Evolutionary conservation across 2,888 invertebrate species (phyloP).

Genomic region (Oscheius sp.): DNA sequence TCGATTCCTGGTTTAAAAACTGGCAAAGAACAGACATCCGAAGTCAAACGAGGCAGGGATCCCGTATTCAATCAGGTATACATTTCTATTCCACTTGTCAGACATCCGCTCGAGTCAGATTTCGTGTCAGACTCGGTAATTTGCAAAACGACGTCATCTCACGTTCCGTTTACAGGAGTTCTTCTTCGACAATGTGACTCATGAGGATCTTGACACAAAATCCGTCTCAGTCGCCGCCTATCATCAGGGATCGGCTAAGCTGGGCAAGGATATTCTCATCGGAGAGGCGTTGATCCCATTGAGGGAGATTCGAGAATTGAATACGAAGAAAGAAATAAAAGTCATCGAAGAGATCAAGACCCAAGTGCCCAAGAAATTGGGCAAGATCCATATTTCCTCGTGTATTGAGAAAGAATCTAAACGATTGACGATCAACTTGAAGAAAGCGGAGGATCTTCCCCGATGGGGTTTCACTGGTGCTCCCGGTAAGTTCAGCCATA

Average conservation of each 20-base stretch:
- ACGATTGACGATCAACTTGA: conserved; percentile 73
- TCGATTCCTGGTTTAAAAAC: conserved; percentile 75
- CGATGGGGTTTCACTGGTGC: conserved; percentile 75
- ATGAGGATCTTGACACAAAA: conserved; percentile 73
- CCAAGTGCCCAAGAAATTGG: conserved; percentile 74
- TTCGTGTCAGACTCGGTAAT: not conserved
- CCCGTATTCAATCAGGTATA: conserved; percentile 74
- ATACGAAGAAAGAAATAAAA: conserved; percentile 74
- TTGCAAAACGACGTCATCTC: too few relatives aligned
- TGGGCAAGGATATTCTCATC: conserved; percentile 73
- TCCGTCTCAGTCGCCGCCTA: conserved; percentile 73
- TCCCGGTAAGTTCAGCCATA: conserved; percentile 71
- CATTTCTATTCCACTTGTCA: not conserved
- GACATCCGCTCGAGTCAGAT: not conserved
- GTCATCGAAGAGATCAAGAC: conserved; percentile 74
- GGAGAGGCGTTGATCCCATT: conserved; percentile 74
- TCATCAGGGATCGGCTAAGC: conserved; percentile 70
- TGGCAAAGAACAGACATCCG: conserved; percentile 74
- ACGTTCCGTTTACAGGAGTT: conserved; percentile 71
- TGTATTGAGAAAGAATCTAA: conserved; percentile 74
- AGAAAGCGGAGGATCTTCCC: conserved; percentile 75
- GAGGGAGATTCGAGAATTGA: conserved; percentile 72
- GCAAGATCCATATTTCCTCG: conserved; percentile 74
- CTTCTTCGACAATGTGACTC: conserved; percentile 74
- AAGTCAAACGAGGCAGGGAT: conserved; percentile 73